These are phyloP conservation scores for Frieseomelitta varia DNA, from an alignment of 1,140 invertebrate species.

Conservation along the genomic window DNA sequence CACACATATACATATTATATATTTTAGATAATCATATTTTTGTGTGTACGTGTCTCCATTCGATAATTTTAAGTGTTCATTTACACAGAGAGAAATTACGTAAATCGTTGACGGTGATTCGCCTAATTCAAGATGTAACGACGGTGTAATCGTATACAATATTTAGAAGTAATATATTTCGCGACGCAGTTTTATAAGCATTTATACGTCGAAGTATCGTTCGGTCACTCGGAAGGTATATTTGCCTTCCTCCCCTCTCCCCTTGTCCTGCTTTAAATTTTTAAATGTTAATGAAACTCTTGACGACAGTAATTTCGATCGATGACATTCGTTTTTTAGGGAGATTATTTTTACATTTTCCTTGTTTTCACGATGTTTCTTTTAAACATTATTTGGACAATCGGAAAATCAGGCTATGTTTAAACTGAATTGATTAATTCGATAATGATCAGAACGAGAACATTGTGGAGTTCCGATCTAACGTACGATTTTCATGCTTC, in stretches of 20 bases:
- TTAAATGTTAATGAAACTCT: neutral
- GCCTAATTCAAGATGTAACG: conserved; percentile 14
- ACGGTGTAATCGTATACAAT: conserved; percentile 14
- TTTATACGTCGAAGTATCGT: conserved; percentile 5
- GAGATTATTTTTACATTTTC: conserved; percentile 4
- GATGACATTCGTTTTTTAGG: neutral
- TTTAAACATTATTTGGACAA: neutral
- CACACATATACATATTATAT: conserved; percentile 4
- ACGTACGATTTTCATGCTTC: neutral
- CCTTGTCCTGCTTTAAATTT: conserved; percentile 22
- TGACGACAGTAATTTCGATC: neutral
- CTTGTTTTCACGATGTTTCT: neutral
- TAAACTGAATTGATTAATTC: neutral
- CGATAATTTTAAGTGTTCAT: conserved; percentile 9
- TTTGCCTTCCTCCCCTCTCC: neutral
- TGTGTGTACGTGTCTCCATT: conserved; percentile 22
- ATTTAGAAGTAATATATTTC: conserved; percentile 36
- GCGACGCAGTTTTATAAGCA: conserved; percentile 4
- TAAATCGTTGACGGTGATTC: neutral
- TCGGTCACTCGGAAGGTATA: conserved; percentile 15
- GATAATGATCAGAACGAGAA: too few relatives aligned
- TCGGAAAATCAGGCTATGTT: neutral
- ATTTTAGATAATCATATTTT: conserved; percentile 40
- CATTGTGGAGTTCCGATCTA: neutral
- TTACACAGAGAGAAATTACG: neutral